Conservation (phyloP, 53 echinoderm and acorn worm genomes). For the Patiria pectinifera region DNA sequence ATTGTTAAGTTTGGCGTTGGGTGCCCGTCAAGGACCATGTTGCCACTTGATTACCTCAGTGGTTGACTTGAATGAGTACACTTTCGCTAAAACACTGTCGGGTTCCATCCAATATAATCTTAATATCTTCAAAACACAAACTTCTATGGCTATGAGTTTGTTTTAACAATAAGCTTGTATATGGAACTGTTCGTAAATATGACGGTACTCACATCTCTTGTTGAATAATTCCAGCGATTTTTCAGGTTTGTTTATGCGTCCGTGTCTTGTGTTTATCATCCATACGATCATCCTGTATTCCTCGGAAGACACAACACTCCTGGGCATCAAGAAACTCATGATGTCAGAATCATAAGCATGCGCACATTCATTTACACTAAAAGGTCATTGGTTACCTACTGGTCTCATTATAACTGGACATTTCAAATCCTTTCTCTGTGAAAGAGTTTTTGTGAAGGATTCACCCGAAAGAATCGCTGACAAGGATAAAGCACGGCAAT, state of each 20-base stretch:
- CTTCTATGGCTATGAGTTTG: too few species aligned
- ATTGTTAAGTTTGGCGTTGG: neutral
- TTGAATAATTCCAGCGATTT: too few species aligned
- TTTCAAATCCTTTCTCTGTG: conserved; percentile 19
- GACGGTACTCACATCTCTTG: neutral
- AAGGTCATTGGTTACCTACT: neutral
- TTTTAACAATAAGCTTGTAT: too few species aligned
- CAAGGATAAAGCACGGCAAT: neutral
- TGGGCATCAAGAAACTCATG: neutral
- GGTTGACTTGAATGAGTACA: neutral
- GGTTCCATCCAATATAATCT: neutral
- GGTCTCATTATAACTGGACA: neutral
- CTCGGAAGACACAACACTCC: neutral
- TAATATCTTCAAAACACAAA: neutral
- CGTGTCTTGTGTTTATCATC: too few species aligned
- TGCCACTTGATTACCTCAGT: conserved; percentile 21
- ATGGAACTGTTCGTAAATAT: too few species aligned
- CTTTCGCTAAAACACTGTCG: neutral
- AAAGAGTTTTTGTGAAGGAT: neutral
- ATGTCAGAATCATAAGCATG: neutral
- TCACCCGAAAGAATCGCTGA: conserved; percentile 37
- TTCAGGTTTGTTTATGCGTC: too few species aligned
- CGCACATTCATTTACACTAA: neutral
- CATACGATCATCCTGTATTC: too few species aligned
- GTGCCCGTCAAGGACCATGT: neutral